A percentile compares a stretch with the other conserved stretches of the same genome.
These are phyloP conservation scores for Trogon melanurus DNA, from an alignment of 2,113 vertebrate genomes.

Conservation along the genomic window DNA sequence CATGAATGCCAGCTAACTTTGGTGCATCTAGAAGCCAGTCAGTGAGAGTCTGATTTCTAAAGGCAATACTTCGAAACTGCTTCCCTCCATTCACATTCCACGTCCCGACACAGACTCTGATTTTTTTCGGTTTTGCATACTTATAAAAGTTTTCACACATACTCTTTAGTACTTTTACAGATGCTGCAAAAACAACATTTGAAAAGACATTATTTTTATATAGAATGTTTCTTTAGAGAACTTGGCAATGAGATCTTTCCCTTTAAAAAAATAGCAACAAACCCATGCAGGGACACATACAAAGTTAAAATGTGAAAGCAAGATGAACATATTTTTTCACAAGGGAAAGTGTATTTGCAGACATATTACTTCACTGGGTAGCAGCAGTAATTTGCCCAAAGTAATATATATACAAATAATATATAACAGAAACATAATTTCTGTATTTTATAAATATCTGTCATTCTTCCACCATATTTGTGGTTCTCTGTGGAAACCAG, in stretches of 20 bases:
- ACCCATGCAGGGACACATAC: neutral
- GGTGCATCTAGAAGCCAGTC: slow-evolving; percentile 98
- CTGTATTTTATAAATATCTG: neutral
- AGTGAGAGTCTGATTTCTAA: slow-evolving; percentile 96
- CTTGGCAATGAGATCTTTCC: neutral
- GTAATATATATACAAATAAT: neutral
- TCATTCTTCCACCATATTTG: neutral
- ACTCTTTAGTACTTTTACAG: slow-evolving; percentile 90
- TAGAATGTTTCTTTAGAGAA: neutral
- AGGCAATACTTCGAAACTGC: slow-evolving; percentile 97
- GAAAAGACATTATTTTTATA: neutral
- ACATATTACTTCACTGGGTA: neutral
- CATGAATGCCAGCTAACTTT: slow-evolving; percentile 86
- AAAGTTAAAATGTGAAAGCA: neutral
- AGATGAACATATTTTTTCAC: neutral
- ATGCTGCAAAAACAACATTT: slow-evolving; percentile 79
- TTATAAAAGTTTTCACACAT: slow-evolving; percentile 97
- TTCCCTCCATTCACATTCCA: slow-evolving; percentile 99
- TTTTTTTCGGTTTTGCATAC: slow-evolving; percentile 90
- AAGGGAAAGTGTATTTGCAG: neutral
- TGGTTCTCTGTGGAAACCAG: neutral
- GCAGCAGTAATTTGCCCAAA: neutral
- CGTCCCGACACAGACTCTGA: slow-evolving; percentile 90
- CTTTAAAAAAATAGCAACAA: neutral
- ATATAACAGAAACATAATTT: neutral